These are phyloP conservation scores for Promerops cafer DNA, from an alignment of 2,113 vertebrate genomes.

Conservation along the genomic window DNA sequence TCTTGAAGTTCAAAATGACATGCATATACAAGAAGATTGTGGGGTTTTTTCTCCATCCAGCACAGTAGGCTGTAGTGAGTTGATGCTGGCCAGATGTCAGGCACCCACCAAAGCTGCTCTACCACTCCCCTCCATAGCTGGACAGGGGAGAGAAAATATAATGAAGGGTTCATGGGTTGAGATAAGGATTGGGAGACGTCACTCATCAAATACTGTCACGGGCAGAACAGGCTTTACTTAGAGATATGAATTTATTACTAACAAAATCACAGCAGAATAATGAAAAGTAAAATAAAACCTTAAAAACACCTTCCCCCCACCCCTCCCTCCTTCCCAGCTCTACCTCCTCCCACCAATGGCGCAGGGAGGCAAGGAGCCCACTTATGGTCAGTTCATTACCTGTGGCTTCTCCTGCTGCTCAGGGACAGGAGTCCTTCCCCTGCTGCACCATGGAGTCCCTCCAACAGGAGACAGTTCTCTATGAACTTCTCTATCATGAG, in stretches of 20 bases:
- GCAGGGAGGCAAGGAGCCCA: background rate
- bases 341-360: background rate
- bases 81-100: background rate
- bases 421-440: background rate
- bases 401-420: background rate
- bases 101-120: background rate
- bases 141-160: background rate
- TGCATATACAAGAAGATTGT: background rate
- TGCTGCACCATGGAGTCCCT: background rate
- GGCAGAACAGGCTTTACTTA: background rate
- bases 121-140: background rate
- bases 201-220: background rate
- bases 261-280: background rate
- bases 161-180: background rate
- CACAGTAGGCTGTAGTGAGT: background rate
- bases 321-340: background rate
- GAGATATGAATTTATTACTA: background rate
- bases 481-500: background rate
- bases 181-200: background rate
- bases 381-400: background rate
- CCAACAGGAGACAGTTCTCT: too few relatives aligned
- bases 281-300: background rate
- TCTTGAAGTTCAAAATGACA: background rate
- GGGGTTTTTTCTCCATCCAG: background rate
- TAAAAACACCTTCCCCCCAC: background rate